phyloP scores from a whole-genome alignment of 2,797 vertebrate genomes.

The Crocodylus rhombifer region DNA sequence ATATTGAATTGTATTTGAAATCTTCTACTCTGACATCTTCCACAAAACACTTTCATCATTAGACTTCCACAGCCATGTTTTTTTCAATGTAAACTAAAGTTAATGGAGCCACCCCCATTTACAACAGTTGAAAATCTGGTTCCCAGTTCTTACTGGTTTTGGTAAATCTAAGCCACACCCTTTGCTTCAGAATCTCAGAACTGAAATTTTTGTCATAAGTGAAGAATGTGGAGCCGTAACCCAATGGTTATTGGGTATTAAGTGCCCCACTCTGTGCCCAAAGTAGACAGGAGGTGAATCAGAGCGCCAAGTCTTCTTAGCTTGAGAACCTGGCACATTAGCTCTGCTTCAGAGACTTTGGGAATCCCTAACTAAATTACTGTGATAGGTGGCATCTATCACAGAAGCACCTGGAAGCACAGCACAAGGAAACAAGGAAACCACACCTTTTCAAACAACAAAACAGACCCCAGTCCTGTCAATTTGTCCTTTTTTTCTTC shows the following conservation, averaged over 20 bases:
- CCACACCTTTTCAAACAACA: neutral
- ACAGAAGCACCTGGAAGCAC: neutral
- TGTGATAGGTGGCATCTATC: neutral
- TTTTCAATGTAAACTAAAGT: neutral
- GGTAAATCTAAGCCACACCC: neutral
- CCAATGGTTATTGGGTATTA: neutral
- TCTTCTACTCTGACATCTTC: neutral
- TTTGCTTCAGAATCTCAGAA: neutral
- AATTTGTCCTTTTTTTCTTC: neutral
- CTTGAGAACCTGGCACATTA: neutral
- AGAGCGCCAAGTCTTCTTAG: neutral
- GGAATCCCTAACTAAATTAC: neutral
- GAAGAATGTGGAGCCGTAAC: fast-evolving
- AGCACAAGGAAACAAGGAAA: neutral
- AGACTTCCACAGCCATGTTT: neutral
- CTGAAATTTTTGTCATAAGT: neutral
- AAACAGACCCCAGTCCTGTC: neutral
- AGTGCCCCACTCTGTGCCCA: neutral
- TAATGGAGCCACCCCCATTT: neutral
- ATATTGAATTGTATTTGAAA: neutral
- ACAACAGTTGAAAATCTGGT: neutral
- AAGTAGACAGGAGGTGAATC: neutral
- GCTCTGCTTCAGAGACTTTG: too few species aligned
- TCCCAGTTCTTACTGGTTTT: neutral
- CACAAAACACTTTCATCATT: neutral